Evolutionary conservation across 2,888 invertebrate genomes (phyloP), one percentile per base, ranked within the genome.

Genomic region (Uropetala carovei): DNA sequence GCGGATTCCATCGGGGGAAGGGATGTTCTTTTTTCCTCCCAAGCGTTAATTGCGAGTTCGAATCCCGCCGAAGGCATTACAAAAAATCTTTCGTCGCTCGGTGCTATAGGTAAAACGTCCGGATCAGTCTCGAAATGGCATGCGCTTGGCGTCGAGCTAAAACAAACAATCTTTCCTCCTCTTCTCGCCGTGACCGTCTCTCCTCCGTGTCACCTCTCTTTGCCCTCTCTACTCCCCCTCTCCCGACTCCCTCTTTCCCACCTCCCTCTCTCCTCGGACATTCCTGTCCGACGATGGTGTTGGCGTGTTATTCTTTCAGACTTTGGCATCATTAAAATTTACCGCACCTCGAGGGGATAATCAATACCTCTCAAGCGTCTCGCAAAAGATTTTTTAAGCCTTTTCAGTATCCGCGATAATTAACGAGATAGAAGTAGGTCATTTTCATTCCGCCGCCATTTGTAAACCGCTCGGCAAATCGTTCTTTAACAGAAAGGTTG

Each of bases 301-400:
- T 0, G 59, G 30, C 86, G 57, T 13, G 58, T 75, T 58, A 16
- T 86, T 86, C 59, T 60, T 59, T 86, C 60, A 86, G 68, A 18
- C 68, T 22, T 68, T 75, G 22, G 75, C 27, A 27, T 75, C 75
- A 75, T 75, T 75, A 75, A 75, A 75, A 75, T 22, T 75, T 27
- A 75, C 75, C 27, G 8, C 75, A 27, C 27, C 75, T 75, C 10
- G 22, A 75, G 27, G 13, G 8, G 75, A 11, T 11, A 22, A 68
- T n/a, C 60, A 18, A 60, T 13, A 18, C 68, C n/a, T 22, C 43
- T 43, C 43, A 43, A 43, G 43, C 43, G 43, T 43, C 43, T 43
- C 43, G 43, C 3, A 43, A 43, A 43, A 43, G 82, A 11, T 10
- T 0, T 10, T 0, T 11, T 4, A 30, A 16, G 14, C 30, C 7